Evolutionary conservation across 2,797 vertebrate genomes (phyloP).

Genomic region (Delichon dasypus): DNA sequence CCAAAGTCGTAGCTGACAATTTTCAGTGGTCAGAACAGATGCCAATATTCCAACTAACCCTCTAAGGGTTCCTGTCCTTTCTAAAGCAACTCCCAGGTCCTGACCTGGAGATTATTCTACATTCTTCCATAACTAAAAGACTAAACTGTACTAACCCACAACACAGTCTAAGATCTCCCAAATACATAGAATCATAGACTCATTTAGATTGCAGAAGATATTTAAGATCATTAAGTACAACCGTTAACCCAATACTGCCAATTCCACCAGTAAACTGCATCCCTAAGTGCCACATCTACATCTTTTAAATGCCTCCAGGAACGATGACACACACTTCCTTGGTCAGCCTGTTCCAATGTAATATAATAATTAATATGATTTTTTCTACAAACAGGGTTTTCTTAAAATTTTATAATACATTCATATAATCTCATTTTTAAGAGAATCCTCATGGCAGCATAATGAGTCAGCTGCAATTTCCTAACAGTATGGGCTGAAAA

Average conservation of each 20-base stretch:
- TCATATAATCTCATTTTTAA: constrained; percentile 61
- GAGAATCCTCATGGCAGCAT: constrained; percentile 42
- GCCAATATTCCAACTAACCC: too few relatives aligned
- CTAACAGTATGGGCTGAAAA: constrained; percentile 54
- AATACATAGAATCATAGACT: not conserved
- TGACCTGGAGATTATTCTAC: too few relatives aligned
- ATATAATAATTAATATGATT: not conserved
- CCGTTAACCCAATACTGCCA: not conserved
- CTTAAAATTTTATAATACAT: constrained; percentile 27
- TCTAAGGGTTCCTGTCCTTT: too few relatives aligned
- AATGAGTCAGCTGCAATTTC: constrained; percentile 60
- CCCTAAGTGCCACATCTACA: not conserved
- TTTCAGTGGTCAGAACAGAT: too few relatives aligned
- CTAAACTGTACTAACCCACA: too few relatives aligned
- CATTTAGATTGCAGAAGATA: not conserved
- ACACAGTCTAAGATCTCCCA: not conserved
- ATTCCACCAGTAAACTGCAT: not conserved
- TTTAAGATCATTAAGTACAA: not conserved
- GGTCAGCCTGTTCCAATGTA: not conserved
- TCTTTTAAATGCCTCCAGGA: not conserved
- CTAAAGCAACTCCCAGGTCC: too few relatives aligned
- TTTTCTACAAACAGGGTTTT: not conserved
- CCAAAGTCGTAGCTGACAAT: too few relatives aligned
- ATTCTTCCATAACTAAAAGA: too few relatives aligned
- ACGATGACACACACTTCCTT: not conserved